Evolutionary conservation across 2,888 invertebrate genomes (phyloP), one percentile per base, ranked within the genome.

Genomic region (Drosophila planitibia): DNA sequence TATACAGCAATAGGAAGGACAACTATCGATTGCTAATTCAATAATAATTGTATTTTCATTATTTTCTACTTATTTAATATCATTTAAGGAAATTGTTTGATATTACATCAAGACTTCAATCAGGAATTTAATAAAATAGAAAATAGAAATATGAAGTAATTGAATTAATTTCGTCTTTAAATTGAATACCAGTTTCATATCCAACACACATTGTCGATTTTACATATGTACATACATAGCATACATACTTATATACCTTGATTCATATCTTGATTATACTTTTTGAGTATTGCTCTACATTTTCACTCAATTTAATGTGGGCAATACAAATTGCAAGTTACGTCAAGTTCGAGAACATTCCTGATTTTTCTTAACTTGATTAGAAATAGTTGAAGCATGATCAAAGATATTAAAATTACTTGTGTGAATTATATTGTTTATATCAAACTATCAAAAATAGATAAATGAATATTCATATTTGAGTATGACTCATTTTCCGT

Each of bases 401-500:
- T 44, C 22, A 44, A 14, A 44, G 12, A 22, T 44, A 22, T 14
- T 12, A 0, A 44, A 22, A 22, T 14, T 12, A 22, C 12, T 41
- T n/a, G 41, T n/a, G n/a, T n/a, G 41, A 2, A n/a, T 41, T 10
- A 2, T 4, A n/a, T 10, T 41, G 4, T n/a, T 41, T n/a, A n/a
- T 10, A 4, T 0, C 10, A n/a, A 9, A 16, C 2, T 16, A 19
- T 25, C 25, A 25, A 25, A 25, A 25, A 25, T 37, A 16, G 10
- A 44, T 14, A 4, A 47, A 22, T 22, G 7, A 47, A 14, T 47
- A 16, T 22, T 16, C 47, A 22, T 25, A 9, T 25, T 25, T 22
- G 22, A 25, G 25, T 10, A 12, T 58, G 44, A 58, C 12, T 44
- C 58, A 58, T 58, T 32, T 35, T 47, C 22, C 28, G 10, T n/a